Evolutionary conservation across 2,888 invertebrate species (phyloP).

Genomic region (Leucophora obtusa): DNA sequence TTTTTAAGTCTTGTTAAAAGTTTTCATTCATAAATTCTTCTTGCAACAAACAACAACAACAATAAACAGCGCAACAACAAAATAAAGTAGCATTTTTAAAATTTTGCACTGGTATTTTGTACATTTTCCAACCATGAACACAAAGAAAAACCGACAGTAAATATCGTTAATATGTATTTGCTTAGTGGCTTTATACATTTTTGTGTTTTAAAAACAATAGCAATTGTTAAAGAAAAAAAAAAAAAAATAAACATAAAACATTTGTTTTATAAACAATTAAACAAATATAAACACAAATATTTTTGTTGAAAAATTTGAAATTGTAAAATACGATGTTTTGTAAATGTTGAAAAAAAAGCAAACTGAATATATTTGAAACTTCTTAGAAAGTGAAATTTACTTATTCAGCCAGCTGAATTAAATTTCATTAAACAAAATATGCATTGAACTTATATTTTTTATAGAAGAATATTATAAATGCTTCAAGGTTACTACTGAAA

Average conservation of each 20-base stretch:
- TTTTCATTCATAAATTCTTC: conserved; percentile 65
- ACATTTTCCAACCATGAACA: conserved; percentile 43
- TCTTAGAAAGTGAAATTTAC: neutral
- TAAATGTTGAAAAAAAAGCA: neutral
- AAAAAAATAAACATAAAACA: conserved; percentile 38
- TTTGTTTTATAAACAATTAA: conserved; percentile 39
- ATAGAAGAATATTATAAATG: too few species aligned
- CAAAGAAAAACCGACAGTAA: conserved; percentile 57
- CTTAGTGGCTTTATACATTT: conserved; percentile 4
- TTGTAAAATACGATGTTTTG: neutral
- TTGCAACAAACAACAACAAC: conserved; percentile 30
- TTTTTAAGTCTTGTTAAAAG: conserved; percentile 50
- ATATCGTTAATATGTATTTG: conserved; percentile 39
- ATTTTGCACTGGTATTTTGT: conserved; percentile 64
- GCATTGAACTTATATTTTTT: neutral
- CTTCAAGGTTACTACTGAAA: too few species aligned
- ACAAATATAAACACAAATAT: conserved; percentile 4
- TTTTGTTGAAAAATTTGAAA: neutral
- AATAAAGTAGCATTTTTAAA: conserved; percentile 47
- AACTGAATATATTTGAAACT: neutral
- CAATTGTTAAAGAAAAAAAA: conserved; percentile 55
- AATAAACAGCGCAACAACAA: conserved; percentile 30
- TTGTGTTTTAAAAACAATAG: conserved; percentile 47
- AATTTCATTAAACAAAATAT: neutral
- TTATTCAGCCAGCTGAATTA: conserved; percentile 38